Percentiles rank a stretch among this genome's conserved stretches.
These are phyloP conservation scores for Orussus abietinus DNA, from an alignment of 1,140 invertebrate genomes.

Conservation along the genomic window DNA sequence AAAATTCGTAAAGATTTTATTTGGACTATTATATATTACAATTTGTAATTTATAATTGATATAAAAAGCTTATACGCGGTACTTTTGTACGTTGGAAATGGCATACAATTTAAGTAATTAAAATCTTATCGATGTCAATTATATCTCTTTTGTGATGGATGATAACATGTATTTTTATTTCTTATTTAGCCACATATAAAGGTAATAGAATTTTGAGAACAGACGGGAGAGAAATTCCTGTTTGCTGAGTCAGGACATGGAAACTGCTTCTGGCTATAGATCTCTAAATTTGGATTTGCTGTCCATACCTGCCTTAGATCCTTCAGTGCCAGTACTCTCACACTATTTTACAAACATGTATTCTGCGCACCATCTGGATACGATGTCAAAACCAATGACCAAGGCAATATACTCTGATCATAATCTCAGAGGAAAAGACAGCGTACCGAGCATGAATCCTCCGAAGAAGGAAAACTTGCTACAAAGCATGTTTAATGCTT, in stretches of 20 bases:
- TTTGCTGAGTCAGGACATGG: constrained; percentile 15
- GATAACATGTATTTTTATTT: constrained; percentile 7
- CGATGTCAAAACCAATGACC: constrained; percentile 8
- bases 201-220: constrained; percentile 13
- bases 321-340: background rate
- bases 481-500: constrained; percentile 21
- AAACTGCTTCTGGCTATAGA: background rate
- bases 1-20: too few species aligned
- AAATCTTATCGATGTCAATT: background rate
- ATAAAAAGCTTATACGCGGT: too few species aligned
- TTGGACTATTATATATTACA: too few species aligned
- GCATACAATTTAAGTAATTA: background rate
- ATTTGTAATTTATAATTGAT: too few species aligned
- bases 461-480: constrained; percentile 24
- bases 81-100: constrained; percentile 14
- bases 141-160: background rate
- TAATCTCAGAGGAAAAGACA: constrained; percentile 17
- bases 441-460: constrained; percentile 3
- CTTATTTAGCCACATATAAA: constrained; percentile 21
- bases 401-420: constrained; percentile 4
- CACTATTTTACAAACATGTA: constrained; percentile 13
- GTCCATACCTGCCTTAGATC: too few species aligned
- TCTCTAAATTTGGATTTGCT: background rate
- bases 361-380: constrained; percentile 10
- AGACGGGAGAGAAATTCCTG: constrained; percentile 2